Conservation (phyloP, 2,113 vertebrate species). For the Elanus axillaris region DNA sequence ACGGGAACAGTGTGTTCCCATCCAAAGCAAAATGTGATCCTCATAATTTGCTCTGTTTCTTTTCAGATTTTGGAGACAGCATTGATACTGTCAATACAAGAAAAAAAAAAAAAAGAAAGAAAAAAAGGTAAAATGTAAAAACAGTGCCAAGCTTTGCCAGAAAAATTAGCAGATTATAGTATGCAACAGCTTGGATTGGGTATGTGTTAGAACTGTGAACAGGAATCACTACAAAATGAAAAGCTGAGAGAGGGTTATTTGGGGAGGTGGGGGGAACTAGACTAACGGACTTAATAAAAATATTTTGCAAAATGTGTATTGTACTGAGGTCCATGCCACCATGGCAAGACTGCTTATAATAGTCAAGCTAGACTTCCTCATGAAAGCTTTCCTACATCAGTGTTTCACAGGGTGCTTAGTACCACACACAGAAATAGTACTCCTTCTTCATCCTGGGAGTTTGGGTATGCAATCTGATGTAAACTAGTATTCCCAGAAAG, state of each 20-base stretch:
- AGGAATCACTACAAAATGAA: not conserved
- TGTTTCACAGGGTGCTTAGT: accelerated
- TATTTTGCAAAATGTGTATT: not conserved
- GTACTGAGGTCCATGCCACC: accelerated
- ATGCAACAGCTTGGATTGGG: constrained; percentile 9
- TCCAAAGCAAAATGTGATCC: not conserved
- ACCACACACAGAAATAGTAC: accelerated
- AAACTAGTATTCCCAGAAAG: not conserved
- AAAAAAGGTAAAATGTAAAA: not conserved
- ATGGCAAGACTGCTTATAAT: accelerated
- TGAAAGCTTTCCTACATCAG: not conserved
- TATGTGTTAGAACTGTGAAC: not conserved
- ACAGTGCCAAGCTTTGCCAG: not conserved
- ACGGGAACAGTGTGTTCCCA: not conserved
- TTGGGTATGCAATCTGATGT: not conserved
- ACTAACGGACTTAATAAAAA: not conserved
- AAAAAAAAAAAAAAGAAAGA: not conserved
- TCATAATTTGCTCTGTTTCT: not conserved
- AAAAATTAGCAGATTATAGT: not conserved
- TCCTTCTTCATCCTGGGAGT: not conserved
- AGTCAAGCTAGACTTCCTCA: not conserved
- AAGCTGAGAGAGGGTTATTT: not conserved
- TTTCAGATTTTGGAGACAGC: not conserved
- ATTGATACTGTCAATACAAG: not conserved
- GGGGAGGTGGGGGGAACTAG: not conserved